These are phyloP conservation scores for Oryzaephilus surinamensis DNA, from an alignment of 1,140 invertebrate genomes.

Conservation along the genomic window DNA sequence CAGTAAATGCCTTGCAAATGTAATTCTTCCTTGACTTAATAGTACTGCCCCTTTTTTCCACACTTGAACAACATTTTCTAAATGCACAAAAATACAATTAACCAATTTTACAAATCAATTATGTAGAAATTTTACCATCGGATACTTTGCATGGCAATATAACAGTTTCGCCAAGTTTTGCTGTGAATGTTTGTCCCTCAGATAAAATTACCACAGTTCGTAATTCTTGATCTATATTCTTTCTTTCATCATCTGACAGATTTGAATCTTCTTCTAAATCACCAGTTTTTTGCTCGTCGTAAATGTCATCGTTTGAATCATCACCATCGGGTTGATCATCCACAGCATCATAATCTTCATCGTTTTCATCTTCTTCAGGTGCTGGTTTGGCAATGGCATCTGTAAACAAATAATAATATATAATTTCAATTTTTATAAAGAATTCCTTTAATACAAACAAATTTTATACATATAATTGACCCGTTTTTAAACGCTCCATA, in stretches of 20 bases:
- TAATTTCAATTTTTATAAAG: neutral
- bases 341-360: neutral
- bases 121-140: too few species aligned
- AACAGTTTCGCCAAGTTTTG: neutral
- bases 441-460: neutral
- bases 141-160: slow-evolving; percentile 3
- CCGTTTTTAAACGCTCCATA: too few species aligned
- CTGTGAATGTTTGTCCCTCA: neutral
- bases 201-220: slow-evolving; percentile 3
- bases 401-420: slow-evolving; percentile 4
- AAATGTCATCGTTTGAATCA: neutral
- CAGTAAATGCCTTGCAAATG: too few species aligned
- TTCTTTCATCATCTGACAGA: too few species aligned
- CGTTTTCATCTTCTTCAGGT: neutral
- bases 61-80: too few species aligned
- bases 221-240: too few species aligned
- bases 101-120: too few species aligned
- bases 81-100: too few species aligned
- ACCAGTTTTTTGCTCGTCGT: neutral
- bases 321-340: neutral
- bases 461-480: neutral
- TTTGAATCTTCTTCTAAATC: neutral
- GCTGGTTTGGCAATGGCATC: neutral
- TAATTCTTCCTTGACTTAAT: too few species aligned
- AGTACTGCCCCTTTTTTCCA: too few species aligned